Evolutionary conservation across 2,113 vertebrate species (phyloP).

Genomic region (Epinephelus cyanopodus): DNA sequence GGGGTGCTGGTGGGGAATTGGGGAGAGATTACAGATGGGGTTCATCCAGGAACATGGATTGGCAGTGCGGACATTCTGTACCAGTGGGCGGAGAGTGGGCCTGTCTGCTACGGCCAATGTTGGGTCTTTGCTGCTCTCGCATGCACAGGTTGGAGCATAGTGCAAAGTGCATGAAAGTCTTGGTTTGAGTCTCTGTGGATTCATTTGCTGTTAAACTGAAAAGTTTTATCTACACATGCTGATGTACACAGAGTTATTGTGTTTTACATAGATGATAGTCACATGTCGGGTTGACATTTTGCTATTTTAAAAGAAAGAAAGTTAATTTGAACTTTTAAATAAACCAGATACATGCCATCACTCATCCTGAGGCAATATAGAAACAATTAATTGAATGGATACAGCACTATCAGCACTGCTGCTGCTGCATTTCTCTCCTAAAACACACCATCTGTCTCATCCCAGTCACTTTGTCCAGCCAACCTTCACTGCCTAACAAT

Average conservation of each 20-base stretch:
- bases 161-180: background rate
- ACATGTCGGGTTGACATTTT: background rate
- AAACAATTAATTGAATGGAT: background rate
- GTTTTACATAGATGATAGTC: background rate
- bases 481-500: background rate
- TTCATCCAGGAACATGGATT: conserved; percentile 88
- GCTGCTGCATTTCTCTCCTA: background rate
- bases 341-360: background rate
- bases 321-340: background rate
- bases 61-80: conserved; percentile 89
- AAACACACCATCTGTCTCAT: background rate
- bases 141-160: conserved; percentile 86
- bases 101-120: conserved; percentile 91
- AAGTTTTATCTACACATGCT: background rate
- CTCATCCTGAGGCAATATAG: background rate
- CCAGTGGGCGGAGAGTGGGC: conserved; percentile 85
- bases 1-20: conserved; percentile 90
- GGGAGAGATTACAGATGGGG: conserved; percentile 80
- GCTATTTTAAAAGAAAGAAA: background rate
- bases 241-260: background rate
- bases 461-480: background rate
- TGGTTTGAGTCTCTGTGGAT: background rate
- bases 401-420: background rate
- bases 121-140: conserved; percentile 95
- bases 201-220: background rate